Conservation (phyloP, 2,113 vertebrate species). For the Prolemur simus region DNA sequence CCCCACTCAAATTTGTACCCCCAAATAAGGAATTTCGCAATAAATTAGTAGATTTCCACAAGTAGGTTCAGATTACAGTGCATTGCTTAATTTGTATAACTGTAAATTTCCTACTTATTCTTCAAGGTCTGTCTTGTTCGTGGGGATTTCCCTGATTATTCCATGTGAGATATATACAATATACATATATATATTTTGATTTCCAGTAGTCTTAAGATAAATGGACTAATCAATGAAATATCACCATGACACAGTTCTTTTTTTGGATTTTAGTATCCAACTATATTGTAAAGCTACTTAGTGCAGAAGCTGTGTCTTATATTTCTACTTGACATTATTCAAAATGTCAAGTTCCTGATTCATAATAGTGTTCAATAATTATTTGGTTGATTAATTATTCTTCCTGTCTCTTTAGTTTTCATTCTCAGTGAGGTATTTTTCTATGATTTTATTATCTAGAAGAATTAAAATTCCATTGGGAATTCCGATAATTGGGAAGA, state of each 20-base stretch:
- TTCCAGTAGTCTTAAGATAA: not conserved
- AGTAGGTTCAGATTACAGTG: not conserved
- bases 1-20: not conserved
- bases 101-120: not conserved
- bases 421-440: not conserved
- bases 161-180: not conserved
- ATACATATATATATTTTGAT: not conserved
- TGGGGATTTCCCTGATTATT: not conserved
- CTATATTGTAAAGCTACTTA: not conserved
- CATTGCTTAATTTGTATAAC: not conserved
- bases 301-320: not conserved
- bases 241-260: not conserved
- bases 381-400: not conserved
- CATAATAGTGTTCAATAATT: not conserved
- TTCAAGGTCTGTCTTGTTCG: not conserved
- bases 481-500: conserved; percentile 10
- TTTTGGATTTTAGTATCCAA: not conserved
- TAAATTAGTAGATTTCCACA: not conserved
- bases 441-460: not conserved
- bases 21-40: not conserved
- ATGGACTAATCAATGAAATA: conserved; percentile 1
- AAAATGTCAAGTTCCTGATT: not conserved
- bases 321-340: not conserved
- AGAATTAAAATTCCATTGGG: not conserved
- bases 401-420: not conserved